Evolutionary conservation across 2,888 invertebrate genomes (phyloP), one percentile per base, ranked within the genome.

Genomic region (Melieria crassipennis): DNA sequence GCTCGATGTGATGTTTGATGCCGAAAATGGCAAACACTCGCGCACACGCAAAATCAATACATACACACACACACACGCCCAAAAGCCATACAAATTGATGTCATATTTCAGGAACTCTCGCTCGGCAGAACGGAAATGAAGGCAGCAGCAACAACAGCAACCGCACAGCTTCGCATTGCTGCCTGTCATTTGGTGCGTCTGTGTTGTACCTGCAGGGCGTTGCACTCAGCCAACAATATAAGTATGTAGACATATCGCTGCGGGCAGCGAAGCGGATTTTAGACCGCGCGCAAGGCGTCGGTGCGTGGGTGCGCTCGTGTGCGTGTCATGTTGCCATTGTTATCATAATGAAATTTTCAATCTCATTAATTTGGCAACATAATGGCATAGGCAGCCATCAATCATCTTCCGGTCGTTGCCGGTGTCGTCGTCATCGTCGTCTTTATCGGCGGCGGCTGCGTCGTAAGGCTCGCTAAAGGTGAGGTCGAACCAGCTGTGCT

Each of bases 331-430:
- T 69, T 68, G 9, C 52, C 48, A 50, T 61, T 68, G 61, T 61
- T 61, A 55, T 60, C 43, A 67, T 70, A 70, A 73, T 70, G 67
- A 70, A 67, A 73, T 73, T 65, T 65, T 68, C 73, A 73, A 70
- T 73, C 67, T 65, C 68, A 70, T 70, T 68, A 73, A 70, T 70
- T 68, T 68, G 72, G 42, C 66, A 70, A 61, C 42, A 30, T 70
- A 62, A 73, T 45, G 48, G n/a, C 56, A 69, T 47, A 66, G 50
- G 5, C 48, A 70, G 48, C 73, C 62, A 70, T 73, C 73, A 73
- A 73, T 73, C 73, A 73, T 70, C 63, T 63, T 48, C 58, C 52
- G 48, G 58, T 58, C 5, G 65, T 16, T 42, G n/a, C 45, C 47
- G 45, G n/a, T 42, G 43, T 10, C 65, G 11, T 3, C 55, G 45